These are phyloP conservation scores for Plestiodon gilberti DNA, from an alignment of 2,113 vertebrate genomes.

Conservation along the genomic window DNA sequence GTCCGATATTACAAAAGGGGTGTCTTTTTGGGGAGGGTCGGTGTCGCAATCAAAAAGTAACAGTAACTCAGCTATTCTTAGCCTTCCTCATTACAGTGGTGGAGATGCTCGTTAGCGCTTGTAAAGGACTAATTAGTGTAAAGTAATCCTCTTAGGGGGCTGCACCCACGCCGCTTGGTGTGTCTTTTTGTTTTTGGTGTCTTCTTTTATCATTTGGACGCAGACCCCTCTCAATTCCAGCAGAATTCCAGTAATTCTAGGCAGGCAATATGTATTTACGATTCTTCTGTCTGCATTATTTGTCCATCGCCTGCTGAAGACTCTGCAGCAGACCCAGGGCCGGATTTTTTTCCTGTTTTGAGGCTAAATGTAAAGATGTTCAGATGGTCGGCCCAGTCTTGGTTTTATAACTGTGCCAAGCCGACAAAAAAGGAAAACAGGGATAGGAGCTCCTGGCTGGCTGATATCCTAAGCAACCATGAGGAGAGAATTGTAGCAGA, in stretches of 20 bases:
- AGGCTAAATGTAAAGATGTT: constrained; percentile 77
- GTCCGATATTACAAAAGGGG: constrained; percentile 37
- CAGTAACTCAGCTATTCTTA: constrained; percentile 44
- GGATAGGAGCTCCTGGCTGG: constrained; percentile 78
- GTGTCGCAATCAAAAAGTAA: constrained; percentile 58
- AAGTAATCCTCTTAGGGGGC: constrained; percentile 89
- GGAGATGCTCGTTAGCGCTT: constrained; percentile 71
- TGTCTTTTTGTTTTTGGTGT: constrained; percentile 46
- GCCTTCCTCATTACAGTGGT: constrained; percentile 54
- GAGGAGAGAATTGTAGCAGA: constrained; percentile 81
- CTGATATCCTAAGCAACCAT: constrained; percentile 79
- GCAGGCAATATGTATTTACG: constrained; percentile 64
- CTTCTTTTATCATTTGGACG: constrained; percentile 82
- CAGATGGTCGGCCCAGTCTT: constrained; percentile 77
- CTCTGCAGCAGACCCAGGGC: constrained; percentile 55
- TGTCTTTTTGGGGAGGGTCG: constrained; percentile 32
- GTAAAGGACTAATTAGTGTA: constrained; percentile 80
- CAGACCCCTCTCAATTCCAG: constrained; percentile 76
- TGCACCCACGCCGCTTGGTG: constrained; percentile 76
- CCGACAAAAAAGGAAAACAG: constrained; percentile 73
- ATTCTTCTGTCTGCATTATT: constrained; percentile 69
- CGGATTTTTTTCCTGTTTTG: constrained; percentile 60
- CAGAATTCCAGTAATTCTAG: constrained; percentile 76
- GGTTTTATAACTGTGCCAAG: constrained; percentile 82
- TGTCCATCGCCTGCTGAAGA: constrained; percentile 67